These are phyloP conservation scores for Calidris pugnax DNA, from an alignment of 2,113 vertebrate genomes.

Conservation along the genomic window DNA sequence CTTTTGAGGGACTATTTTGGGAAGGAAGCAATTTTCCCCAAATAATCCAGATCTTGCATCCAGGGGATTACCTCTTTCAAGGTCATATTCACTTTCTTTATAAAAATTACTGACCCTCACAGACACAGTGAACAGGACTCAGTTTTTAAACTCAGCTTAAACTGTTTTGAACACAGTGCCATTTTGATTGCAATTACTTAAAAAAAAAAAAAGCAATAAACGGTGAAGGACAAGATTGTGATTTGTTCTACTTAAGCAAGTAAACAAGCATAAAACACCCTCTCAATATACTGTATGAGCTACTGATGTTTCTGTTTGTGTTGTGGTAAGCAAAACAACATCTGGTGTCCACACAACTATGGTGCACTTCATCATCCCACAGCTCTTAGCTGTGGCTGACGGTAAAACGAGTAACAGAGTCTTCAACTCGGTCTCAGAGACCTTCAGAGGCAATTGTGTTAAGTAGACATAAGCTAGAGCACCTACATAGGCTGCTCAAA, in stretches of 20 bases:
- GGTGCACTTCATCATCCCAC: not conserved
- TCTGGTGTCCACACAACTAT: rapidly evolving
- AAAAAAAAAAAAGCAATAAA: not conserved
- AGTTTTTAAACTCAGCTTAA: not conserved
- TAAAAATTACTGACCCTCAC: not conserved
- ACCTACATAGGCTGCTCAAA: not conserved
- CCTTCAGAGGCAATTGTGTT: not conserved
- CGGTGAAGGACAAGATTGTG: not conserved
- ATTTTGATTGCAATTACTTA: not conserved
- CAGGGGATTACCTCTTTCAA: not conserved
- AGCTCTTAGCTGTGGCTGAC: not conserved
- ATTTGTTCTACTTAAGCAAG: not conserved
- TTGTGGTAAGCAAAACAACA: not conserved
- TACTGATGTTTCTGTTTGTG: not conserved
- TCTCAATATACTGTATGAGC: not conserved
- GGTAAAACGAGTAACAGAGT: not conserved
- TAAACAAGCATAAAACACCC: not conserved
- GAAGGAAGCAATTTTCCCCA: not conserved
- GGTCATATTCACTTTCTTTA: not conserved
- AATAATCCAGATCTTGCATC: not conserved
- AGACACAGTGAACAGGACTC: not conserved
- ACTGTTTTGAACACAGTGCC: not conserved
- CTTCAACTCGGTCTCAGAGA: not conserved
- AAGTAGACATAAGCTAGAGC: not conserved
- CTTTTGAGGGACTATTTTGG: not conserved